Evolutionary conservation across 2,113 vertebrate species (phyloP), one percentile per base, ranked within the genome.

Genomic region (Syngnathus scovelli): DNA sequence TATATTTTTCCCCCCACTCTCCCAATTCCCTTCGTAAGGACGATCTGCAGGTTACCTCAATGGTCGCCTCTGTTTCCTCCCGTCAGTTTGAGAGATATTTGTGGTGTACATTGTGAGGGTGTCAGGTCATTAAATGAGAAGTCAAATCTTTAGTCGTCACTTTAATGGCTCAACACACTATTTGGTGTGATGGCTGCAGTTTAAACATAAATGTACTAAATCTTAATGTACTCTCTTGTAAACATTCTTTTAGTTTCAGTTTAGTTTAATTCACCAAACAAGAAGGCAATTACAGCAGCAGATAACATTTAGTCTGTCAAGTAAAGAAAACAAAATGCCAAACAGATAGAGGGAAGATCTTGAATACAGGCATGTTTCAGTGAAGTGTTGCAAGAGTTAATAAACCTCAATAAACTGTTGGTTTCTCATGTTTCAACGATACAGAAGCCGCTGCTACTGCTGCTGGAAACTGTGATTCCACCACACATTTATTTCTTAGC

Each of bases 21-120:
- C 72, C 80, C 81, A 78, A 72, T 79, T 78, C 79, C 60, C 68
- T 72, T 72, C 71, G 74, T 78, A 84, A 89, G 85, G 82, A 77
- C 65, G 62, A 84, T 82, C 85, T 86, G 80, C 86, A 90, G 87
- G 83, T 90, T 90, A 89, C 79, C 86, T 90, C 89, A 90, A 84
- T 90, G 88, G 87, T 77, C 56, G 71, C 78, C 84, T 90, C 84
- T 87, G 88, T 91, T 91, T 90, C 81, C 87, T 89, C 86, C 79
- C 39, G 68, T 86, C 88, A 88, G 68, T 80, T 76, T 70, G 79
- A 88, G 81, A 88, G 87, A 89, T 89, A 82, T 90, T 85, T 90
- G 87, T 69, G 76, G 87, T 86, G 64, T 72, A 66, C 76, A 52
- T 77, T 79, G 83, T 87, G 71, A 86, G 83, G 77, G 85, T 82